phyloP scores from a whole-genome alignment of 2,797 vertebrate genomes.

The Scomberomorus guttatus region DNA sequence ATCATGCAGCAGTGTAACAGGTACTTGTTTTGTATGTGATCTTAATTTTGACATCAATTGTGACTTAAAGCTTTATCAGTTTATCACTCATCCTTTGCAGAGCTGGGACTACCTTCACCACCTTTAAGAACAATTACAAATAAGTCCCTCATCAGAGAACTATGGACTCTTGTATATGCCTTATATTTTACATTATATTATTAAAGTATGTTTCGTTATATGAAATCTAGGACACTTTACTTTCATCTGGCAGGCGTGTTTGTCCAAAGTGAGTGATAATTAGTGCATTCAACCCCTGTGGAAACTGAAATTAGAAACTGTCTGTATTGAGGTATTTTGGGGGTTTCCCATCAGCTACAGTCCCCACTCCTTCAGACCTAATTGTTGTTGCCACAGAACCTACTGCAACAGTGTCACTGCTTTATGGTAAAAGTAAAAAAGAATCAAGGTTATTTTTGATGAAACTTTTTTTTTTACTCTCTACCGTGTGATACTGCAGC shows the following conservation, averaged over 20 bases:
- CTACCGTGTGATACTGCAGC: not conserved
- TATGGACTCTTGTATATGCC: not conserved
- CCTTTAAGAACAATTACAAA: too few species aligned
- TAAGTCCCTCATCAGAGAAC: not conserved
- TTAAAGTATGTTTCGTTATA: too few species aligned
- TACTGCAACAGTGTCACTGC: not conserved
- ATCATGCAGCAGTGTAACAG: conserved; percentile 99
- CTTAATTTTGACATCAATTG: too few species aligned
- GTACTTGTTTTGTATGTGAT: conserved; percentile 69
- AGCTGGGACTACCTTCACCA: too few species aligned
- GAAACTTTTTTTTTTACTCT: too few species aligned
- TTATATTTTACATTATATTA: not conserved
- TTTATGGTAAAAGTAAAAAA: not conserved
- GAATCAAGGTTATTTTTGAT: not conserved
- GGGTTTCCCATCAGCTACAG: not conserved
- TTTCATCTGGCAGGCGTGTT: not conserved
- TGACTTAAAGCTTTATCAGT: too few species aligned
- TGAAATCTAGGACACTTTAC: too few species aligned
- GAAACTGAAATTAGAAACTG: not conserved
- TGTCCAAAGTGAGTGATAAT: too few species aligned
- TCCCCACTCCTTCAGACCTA: not conserved
- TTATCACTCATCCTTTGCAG: too few species aligned
- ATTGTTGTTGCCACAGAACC: not conserved
- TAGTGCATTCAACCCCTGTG: too few species aligned
- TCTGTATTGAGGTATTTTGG: not conserved